phyloP scores from a whole-genome alignment of 2,113 vertebrate genomes.

The Leptocoma aspasia region DNA sequence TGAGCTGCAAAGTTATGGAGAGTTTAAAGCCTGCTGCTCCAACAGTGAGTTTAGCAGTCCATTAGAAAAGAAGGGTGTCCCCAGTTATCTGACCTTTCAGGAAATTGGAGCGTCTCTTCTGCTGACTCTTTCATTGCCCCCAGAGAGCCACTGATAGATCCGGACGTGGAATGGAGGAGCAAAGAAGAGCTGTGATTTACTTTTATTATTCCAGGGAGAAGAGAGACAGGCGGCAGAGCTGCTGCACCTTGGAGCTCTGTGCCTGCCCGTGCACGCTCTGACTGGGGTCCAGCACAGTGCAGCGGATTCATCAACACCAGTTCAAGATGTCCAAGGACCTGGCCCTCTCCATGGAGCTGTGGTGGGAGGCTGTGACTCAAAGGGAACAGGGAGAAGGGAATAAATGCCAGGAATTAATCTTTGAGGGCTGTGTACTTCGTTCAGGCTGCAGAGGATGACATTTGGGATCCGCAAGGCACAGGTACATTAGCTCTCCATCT shows the following conservation, averaged over 20 bases:
- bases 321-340: not conserved
- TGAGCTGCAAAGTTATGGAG: constrained; percentile 24
- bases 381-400: not conserved
- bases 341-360: not conserved
- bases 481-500: not conserved
- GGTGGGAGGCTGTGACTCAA: not conserved
- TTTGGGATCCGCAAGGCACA: not conserved
- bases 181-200: constrained; percentile 13
- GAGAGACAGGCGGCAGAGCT: not conserved
- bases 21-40: constrained; percentile 25
- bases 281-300: not conserved
- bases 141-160: constrained; percentile 38
- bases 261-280: not conserved
- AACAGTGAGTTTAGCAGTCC: constrained; percentile 18
- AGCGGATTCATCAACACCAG: fast-evolving
- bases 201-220: not conserved
- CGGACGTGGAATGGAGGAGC: not conserved
- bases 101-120: constrained; percentile 50
- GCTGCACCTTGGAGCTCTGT: not conserved
- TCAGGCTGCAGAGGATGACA: not conserved
- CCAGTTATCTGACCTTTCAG: constrained; percentile 53
- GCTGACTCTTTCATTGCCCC: not conserved
- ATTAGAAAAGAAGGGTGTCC: constrained; percentile 1
- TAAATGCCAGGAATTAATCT: not conserved
- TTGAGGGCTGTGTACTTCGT: not conserved